A percentile compares a stretch with the other conserved stretches of the same genome.
These are phyloP conservation scores for Drosophila nikananu DNA, from an alignment of 1,140 invertebrate genomes.

Conservation along the genomic window DNA sequence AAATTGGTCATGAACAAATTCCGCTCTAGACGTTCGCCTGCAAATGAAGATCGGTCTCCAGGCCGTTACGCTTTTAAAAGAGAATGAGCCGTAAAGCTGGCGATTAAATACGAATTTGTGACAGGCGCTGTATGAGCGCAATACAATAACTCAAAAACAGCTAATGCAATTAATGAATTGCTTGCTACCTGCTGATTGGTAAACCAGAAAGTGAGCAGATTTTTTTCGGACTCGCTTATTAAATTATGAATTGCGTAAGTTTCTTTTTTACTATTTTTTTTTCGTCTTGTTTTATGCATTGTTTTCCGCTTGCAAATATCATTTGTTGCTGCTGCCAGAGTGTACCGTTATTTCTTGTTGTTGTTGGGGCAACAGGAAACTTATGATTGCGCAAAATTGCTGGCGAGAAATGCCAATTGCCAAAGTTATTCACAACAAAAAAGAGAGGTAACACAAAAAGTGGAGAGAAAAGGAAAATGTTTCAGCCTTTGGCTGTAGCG, in stretches of 20 bases:
- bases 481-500: constrained; percentile 12
- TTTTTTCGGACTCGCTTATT: constrained; percentile 49
- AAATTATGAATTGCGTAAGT: constrained; percentile 73
- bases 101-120: constrained; percentile 64
- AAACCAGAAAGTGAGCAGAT: constrained; percentile 68
- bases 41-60: constrained; percentile 21
- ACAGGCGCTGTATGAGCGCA: constrained; percentile 52
- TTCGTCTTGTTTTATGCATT: constrained; percentile 50
- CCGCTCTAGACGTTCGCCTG: constrained; percentile 1
- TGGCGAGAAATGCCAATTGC: constrained; percentile 71
- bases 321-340: constrained; percentile 43
- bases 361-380: constrained; percentile 74
- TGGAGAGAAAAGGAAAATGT: constrained; percentile 32
- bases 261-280: constrained; percentile 44
- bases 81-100: constrained; percentile 53
- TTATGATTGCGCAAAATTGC: constrained; percentile 78
- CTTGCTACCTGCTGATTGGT: constrained; percentile 54
- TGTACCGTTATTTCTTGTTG: constrained; percentile 64
- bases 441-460: constrained; percentile 21
- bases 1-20: not conserved
- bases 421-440: constrained; percentile 62
- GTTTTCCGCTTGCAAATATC: constrained; percentile 47
- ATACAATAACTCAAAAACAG: constrained; percentile 27
- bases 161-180: constrained; percentile 67
- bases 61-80: constrained; percentile 50